Conservation (phyloP, 2,888 invertebrate genomes). For the Julus scanicus region DNA sequence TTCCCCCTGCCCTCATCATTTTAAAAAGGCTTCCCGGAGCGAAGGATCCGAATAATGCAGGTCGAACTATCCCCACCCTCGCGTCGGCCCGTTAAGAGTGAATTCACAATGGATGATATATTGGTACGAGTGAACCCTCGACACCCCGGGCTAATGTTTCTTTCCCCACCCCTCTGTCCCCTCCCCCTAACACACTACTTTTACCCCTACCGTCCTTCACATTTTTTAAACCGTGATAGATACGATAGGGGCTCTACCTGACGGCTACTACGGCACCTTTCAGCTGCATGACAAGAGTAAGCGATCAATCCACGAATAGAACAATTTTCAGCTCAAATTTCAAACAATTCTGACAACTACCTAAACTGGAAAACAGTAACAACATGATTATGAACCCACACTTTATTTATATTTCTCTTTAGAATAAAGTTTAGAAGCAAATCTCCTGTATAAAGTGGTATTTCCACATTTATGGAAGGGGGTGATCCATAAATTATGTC, state of each 20-base stretch:
- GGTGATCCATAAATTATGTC: too few species aligned
- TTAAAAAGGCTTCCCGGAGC: slow-evolving; percentile 4
- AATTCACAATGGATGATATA: slow-evolving; percentile 41
- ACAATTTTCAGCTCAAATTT: not conserved
- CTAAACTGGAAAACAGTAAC: too few species aligned
- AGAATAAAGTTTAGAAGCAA: too few species aligned
- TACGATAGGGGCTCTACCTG: slow-evolving; percentile 15
- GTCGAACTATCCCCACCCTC: not conserved
- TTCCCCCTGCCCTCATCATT: slow-evolving; percentile 16
- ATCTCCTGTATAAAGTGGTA: too few species aligned
- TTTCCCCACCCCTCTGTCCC: not conserved
- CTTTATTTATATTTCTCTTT: too few species aligned
- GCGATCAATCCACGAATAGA: not conserved
- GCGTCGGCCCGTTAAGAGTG: slow-evolving; percentile 11
- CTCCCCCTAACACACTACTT: not conserved
- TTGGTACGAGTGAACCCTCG: not conserved
- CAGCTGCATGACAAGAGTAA: not conserved
- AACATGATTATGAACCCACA: too few species aligned
- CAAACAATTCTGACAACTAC: not conserved
- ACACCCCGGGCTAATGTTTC: slow-evolving; percentile 27
- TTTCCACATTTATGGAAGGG: too few species aligned
- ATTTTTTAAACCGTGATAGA: not conserved
- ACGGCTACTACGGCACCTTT: slow-evolving; percentile 24
- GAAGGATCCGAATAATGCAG: not conserved
- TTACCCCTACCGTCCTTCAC: not conserved